Conservation (phyloP, 2,888 invertebrate species). For the Volucella inanis region DNA sequence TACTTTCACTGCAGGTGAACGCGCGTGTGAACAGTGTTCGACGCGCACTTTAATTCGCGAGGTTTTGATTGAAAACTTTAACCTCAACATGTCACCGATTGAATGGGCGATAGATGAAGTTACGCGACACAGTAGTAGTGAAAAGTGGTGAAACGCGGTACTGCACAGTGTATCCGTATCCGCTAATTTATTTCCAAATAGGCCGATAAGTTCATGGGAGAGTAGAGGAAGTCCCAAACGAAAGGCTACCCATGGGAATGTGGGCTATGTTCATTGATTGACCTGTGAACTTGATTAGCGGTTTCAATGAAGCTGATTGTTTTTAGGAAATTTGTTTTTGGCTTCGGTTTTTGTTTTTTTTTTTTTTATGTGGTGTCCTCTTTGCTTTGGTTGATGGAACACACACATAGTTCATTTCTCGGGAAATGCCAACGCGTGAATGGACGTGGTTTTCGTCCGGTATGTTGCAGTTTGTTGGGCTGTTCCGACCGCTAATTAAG, state of each 20-base stretch:
- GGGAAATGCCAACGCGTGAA: constrained; percentile 61
- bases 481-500: constrained; percentile 69
- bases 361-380: constrained; percentile 27
- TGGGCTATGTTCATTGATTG: constrained; percentile 74
- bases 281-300: constrained; percentile 75
- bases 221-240: neutral
- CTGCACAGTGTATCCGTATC: constrained; percentile 32
- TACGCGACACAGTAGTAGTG: constrained; percentile 4
- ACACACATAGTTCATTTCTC: constrained; percentile 17
- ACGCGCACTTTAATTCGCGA: constrained; percentile 53
- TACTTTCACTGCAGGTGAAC: constrained; percentile 16
- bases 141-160: constrained; percentile 59
- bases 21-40: constrained; percentile 11
- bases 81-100: constrained; percentile 60
- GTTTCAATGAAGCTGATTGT: constrained; percentile 73
- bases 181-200: constrained; percentile 71
- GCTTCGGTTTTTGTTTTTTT: constrained; percentile 15
- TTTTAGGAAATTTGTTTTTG: constrained; percentile 57
- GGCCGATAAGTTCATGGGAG: constrained; percentile 38
- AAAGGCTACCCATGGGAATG: constrained; percentile 49
- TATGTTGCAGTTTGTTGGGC: constrained; percentile 53
- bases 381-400: constrained; percentile 21
- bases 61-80: constrained; percentile 68
- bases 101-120: constrained; percentile 49
- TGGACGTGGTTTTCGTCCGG: constrained; percentile 67